These are phyloP conservation scores for Tiaroga cobitis DNA, from an alignment of 2,797 vertebrate species.

Conservation along the genomic window DNA sequence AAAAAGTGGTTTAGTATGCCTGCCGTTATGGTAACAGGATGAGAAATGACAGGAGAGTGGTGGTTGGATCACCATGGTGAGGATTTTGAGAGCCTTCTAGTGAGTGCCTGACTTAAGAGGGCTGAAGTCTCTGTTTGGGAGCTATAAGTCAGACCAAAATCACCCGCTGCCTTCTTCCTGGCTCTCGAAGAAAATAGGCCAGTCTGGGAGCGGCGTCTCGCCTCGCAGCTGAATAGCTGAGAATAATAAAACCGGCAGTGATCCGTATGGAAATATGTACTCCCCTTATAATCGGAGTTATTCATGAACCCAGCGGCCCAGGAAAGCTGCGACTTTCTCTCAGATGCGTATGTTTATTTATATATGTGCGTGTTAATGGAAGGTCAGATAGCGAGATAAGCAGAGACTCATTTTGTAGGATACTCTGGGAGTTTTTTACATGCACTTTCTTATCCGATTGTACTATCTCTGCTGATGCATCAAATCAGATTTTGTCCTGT, in stretches of 20 bases:
- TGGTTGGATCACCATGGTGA: conserved; percentile 16
- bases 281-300: conserved; percentile 48
- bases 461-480: conserved; percentile 33
- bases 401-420: conserved; percentile 38
- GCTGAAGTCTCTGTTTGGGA: conserved; percentile 34
- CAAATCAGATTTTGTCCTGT: conserved; percentile 24
- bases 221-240: conserved; percentile 36
- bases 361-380: conserved; percentile 47
- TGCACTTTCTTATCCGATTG: conserved; percentile 15
- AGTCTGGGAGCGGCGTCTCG: conserved; percentile 16
- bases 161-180: conserved; percentile 21
- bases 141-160: conserved; percentile 38
- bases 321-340: conserved; percentile 40
- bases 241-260: conserved; percentile 48
- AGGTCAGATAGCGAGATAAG: conserved; percentile 59
- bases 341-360: conserved; percentile 54
- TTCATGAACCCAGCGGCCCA: conserved; percentile 48
- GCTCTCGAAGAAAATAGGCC: conserved; percentile 46
- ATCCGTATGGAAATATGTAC: conserved; percentile 55
- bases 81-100: conserved; percentile 22
- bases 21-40: conserved; percentile 22
- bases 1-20: conserved; percentile 20
- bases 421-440: conserved; percentile 9
- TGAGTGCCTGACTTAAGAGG: conserved; percentile 37
- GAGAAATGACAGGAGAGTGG: conserved; percentile 24